These are phyloP conservation scores for Antidorcas marsupialis DNA, from an alignment of 2,113 vertebrate species.

Conservation along the genomic window DNA sequence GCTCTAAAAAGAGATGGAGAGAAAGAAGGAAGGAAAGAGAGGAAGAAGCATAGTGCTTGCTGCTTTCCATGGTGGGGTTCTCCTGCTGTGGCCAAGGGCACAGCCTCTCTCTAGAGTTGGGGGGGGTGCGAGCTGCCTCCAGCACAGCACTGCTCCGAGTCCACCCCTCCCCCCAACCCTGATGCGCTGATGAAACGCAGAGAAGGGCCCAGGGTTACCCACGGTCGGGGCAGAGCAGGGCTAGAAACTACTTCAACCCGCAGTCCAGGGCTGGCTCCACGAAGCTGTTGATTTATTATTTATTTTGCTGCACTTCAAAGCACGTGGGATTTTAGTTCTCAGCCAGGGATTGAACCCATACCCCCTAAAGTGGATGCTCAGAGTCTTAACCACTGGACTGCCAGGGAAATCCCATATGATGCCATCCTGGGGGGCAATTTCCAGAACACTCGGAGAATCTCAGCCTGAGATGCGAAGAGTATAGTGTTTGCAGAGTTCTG, in stretches of 20 bases:
- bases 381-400: not conserved
- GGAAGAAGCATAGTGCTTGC: not conserved
- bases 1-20: not conserved
- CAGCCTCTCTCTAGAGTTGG: not conserved
- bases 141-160: not conserved
- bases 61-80: not conserved
- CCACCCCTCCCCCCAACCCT: not conserved
- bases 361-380: not conserved
- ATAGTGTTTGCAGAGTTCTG: not conserved
- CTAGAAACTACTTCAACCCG: not conserved
- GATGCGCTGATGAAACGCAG: not conserved
- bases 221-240: not conserved
- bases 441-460: not conserved
- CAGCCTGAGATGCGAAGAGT: not conserved
- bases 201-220: not conserved
- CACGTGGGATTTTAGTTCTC: not conserved
- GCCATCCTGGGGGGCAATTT: not conserved
- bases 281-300: not conserved
- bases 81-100: not conserved
- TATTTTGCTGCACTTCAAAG: not conserved
- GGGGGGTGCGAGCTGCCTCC: rapidly evolving
- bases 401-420: not conserved
- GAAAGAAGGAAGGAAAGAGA: not conserved
- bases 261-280: not conserved
- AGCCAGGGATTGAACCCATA: not conserved